Evolutionary conservation across 2,888 invertebrate genomes (phyloP), one percentile per base, ranked within the genome.

Genomic region (Melieria crassipennis): DNA sequence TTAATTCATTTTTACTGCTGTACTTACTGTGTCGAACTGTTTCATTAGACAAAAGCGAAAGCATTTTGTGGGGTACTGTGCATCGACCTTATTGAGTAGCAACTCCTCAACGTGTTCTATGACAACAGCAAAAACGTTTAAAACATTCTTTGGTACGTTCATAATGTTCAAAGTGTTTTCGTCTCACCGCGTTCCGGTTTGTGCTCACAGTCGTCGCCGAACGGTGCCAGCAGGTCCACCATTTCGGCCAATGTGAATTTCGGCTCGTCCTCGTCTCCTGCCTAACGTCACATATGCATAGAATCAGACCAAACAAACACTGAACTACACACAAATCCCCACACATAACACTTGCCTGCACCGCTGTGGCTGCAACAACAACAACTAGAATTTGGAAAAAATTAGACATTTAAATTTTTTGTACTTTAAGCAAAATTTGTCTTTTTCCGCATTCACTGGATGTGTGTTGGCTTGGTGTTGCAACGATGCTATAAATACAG

Each of bases 31-130:
- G 0, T 82, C 80, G 71, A 83, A 80, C 75, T 83, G 82, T 4
- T 78, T 65, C 73, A 82, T 72, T 63, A 85, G 47, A 74, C 86
- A 86, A 1, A 77, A 78, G 0, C 83, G 78, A 63, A 85, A 78
- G 75, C 86, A 86, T 69, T 83, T 84, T 66, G 80, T 81, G 50
- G 73, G 77, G 10, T 71, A 48, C 45, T 77, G 71, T 5, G 78
- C 75, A 5, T 79, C 66, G 64, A 77, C 73, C 58, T 70, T 74
- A 69, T 82, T 82, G 13, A 66, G n/a, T n/a, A 83, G 56, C 70
- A 84, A 70, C 42, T 80, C 79, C 65, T 76, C 73, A n/a, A 10
- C 50, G 50, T 50, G 50, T 9, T 50, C 50, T 10, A 11, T 11
- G 50, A 50, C 2, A 50, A 2, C 50, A 9, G 3, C 3, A 50